These are phyloP conservation scores for Odontesthes bonariensis DNA, from an alignment of 2,113 vertebrate species.

Conservation along the genomic window DNA sequence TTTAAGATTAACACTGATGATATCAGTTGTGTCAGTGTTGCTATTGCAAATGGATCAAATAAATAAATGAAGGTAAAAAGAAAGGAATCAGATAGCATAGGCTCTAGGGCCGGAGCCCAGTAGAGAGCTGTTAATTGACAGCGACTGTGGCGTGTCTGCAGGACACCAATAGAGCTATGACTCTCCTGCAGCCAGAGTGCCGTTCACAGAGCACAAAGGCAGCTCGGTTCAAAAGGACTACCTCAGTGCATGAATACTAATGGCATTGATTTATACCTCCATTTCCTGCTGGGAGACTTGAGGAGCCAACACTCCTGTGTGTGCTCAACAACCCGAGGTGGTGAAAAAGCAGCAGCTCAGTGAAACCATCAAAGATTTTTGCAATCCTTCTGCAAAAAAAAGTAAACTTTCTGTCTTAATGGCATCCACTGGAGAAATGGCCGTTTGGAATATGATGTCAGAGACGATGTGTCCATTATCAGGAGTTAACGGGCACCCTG, in stretches of 20 bases:
- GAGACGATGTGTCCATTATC: no score
- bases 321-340: conserved; percentile 54
- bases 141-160: conserved; percentile 68
- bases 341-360: conserved; percentile 29
- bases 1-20: background rate
- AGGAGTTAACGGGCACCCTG: no score
- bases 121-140: conserved; percentile 74
- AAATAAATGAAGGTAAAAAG: background rate
- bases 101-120: conserved; percentile 26
- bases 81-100: background rate
- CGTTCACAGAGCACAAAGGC: conserved; percentile 66
- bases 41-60: background rate
- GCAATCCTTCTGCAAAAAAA: conserved; percentile 18
- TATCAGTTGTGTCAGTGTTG: background rate
- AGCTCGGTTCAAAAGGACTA: conserved; percentile 64
- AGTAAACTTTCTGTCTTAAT: background rate
- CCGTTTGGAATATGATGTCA: background rate
- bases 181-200: conserved; percentile 70
- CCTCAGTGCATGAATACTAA: conserved; percentile 75
- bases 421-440: conserved; percentile 4
- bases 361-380: conserved; percentile 4
- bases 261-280: conserved; percentile 75
- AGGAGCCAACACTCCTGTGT: conserved; percentile 41
- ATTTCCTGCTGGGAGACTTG: conserved; percentile 64
- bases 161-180: conserved; percentile 56